phyloP scores from a whole-genome alignment of 2,797 vertebrate genomes.

The Urocyon cinereoargenteus region DNA sequence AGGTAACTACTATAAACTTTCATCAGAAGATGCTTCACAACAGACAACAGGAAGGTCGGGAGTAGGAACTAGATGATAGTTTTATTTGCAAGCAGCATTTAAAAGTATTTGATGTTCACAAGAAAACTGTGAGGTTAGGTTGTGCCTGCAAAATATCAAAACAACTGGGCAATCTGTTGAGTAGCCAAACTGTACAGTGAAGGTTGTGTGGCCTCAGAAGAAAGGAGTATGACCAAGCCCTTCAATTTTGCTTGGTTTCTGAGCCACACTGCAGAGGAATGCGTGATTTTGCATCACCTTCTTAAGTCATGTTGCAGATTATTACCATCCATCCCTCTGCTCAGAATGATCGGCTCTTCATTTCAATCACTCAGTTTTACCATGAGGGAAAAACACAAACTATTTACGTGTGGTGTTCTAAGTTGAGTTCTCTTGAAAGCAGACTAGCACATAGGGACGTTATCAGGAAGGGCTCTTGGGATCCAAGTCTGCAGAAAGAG shows the following conservation, averaged over 20 bases:
- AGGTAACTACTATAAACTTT: conserved; percentile 37
- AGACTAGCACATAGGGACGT: background rate
- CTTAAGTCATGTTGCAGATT: background rate
- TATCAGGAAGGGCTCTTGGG: background rate
- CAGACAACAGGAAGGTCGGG: background rate
- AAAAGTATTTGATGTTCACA: background rate
- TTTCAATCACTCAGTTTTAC: background rate
- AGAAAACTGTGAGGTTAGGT: background rate
- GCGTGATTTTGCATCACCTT: background rate
- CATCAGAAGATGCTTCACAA: conserved; percentile 7
- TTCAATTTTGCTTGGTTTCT: background rate
- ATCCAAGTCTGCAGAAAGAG: background rate
- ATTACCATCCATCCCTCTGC: background rate
- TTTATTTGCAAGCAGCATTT: background rate
- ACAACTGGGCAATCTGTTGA: background rate
- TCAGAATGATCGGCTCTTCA: background rate
- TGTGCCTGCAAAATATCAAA: background rate
- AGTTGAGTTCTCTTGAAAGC: background rate
- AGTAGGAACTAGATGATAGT: background rate
- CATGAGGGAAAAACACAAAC: background rate
- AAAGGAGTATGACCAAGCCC: background rate
- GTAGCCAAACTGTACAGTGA: background rate
- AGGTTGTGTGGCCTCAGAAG: background rate
- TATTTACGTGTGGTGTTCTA: background rate
- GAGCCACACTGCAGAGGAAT: background rate